Evolutionary conservation across 2,113 vertebrate species (phyloP).

Genomic region (Lepus europaeus): DNA sequence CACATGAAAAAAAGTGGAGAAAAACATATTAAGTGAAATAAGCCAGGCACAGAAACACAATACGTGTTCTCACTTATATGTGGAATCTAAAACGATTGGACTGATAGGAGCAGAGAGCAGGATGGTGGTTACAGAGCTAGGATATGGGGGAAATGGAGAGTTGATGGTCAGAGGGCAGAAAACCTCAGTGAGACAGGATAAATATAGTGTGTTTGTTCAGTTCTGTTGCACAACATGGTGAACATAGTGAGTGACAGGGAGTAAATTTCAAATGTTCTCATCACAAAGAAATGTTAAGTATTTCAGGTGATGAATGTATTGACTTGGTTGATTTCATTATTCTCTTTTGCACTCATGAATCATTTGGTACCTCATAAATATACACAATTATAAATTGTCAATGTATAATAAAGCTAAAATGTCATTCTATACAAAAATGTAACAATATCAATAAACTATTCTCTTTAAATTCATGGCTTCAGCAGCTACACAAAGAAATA

Average conservation of each 20-base stretch:
- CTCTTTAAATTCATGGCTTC: constrained; percentile 22
- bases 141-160: background rate
- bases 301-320: background rate
- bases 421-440: background rate
- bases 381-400: background rate
- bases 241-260: background rate
- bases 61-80: background rate
- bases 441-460: background rate
- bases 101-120: too few species aligned
- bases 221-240: background rate
- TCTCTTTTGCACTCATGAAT: background rate
- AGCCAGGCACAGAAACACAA: background rate
- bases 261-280: background rate
- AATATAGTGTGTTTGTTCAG: background rate
- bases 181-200: background rate
- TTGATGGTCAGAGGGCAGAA: background rate
- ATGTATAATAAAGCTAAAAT: background rate
- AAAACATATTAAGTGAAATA: background rate
- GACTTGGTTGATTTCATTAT: background rate
- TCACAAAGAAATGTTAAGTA: background rate
- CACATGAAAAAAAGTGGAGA: background rate
- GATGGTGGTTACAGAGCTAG: background rate
- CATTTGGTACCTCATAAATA: background rate
- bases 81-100: background rate
- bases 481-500: constrained; percentile 13